Percentiles rank a stretch among this genome's conserved stretches.
These are phyloP conservation scores for Stramonita haemastoma DNA, from an alignment of 2,888 invertebrate genomes.

Conservation along the genomic window DNA sequence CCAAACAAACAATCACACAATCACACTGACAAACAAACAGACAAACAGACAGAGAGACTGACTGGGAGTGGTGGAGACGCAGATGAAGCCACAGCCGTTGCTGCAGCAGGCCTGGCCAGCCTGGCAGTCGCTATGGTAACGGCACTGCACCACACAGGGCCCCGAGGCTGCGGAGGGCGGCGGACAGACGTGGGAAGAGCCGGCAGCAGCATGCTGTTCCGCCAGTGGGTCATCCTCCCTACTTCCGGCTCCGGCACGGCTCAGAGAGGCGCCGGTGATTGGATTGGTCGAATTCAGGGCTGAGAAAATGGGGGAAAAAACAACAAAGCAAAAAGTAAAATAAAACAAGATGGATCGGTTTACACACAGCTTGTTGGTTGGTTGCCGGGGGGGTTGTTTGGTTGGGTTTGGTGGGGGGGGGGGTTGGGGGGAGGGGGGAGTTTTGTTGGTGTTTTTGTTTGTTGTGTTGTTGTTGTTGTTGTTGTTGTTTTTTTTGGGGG, in stretches of 20 bases:
- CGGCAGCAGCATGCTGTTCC: background rate
- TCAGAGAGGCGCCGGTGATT: background rate
- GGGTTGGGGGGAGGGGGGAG: too few species aligned
- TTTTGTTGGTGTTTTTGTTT: too few species aligned
- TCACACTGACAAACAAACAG: background rate
- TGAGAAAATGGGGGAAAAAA: background rate
- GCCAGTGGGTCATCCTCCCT: background rate
- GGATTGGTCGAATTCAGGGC: background rate
- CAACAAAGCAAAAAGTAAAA: background rate
- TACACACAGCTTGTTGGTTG: too few species aligned
- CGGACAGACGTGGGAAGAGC: background rate
- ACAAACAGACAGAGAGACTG: background rate
- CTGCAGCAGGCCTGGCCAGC: slow-evolving; percentile 17
- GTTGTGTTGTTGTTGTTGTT: too few species aligned
- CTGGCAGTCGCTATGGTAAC: slow-evolving; percentile 23
- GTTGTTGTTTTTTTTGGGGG: too few species aligned
- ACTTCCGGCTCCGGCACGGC: background rate
- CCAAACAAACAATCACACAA: background rate
- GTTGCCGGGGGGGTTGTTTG: too few species aligned
- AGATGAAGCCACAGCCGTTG: slow-evolving; percentile 23
- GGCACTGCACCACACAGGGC: slow-evolving; percentile 9
- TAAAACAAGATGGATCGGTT: background rate
- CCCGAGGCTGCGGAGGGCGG: background rate
- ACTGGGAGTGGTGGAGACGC: slow-evolving; percentile 2
- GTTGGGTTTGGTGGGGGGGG: too few species aligned